Percentiles rank a stretch among this genome's conserved stretches.
Conservation (phyloP, 2,888 invertebrate species). For the Dicyrtoma fusca region DNA sequence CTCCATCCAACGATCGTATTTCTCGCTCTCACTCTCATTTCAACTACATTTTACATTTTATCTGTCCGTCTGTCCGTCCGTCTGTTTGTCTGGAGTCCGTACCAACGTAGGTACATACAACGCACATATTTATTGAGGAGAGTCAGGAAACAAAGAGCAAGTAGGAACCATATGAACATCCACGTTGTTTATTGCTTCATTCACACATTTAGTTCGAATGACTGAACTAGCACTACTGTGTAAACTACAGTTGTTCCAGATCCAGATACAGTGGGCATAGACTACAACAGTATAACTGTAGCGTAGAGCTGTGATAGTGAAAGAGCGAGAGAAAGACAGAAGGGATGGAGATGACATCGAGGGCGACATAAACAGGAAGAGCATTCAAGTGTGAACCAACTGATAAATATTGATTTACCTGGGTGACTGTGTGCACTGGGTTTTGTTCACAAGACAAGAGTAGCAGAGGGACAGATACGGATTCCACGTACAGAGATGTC, state of each 20-base stretch:
- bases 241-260: too few relatives aligned
- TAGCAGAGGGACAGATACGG: not conserved
- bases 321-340: not conserved
- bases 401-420: constrained; percentile 38
- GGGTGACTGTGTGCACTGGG: not conserved
- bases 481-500: not conserved
- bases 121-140: not conserved
- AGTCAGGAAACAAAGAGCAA: not conserved
- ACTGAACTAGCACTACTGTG: too few relatives aligned
- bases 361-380: constrained; percentile 29
- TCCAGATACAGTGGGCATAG: too few relatives aligned
- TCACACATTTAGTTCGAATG: too few relatives aligned
- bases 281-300: too few relatives aligned
- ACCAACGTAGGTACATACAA: too few relatives aligned
- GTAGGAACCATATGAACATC: too few relatives aligned
- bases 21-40: not conserved
- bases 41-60: too few relatives aligned
- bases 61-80: not conserved
- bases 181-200: too few relatives aligned
- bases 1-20: not conserved
- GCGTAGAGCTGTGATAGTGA: too few relatives aligned
- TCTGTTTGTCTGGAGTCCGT: too few relatives aligned
- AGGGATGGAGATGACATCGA: not conserved
- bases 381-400: constrained; percentile 28
- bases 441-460: not conserved